These are phyloP conservation scores for Bos indicus DNA, from an alignment of 2,113 vertebrate species.

Conservation along the genomic window DNA sequence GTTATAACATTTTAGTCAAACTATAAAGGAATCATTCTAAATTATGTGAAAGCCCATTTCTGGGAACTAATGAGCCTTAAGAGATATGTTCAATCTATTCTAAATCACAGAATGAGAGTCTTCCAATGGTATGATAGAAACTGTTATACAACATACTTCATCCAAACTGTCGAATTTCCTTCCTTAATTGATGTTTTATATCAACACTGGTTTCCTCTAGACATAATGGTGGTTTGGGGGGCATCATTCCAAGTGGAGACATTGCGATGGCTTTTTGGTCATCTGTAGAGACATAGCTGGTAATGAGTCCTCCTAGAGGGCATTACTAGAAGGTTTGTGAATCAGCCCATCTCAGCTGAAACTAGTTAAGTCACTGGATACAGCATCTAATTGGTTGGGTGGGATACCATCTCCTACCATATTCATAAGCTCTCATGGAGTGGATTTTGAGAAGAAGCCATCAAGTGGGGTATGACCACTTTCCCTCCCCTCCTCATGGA, in stretches of 20 bases:
- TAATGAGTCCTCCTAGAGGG: slow-evolving; percentile 72
- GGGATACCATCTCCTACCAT: slow-evolving; percentile 68
- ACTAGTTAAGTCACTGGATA: not conserved
- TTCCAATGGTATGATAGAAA: not conserved
- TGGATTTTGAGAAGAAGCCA: slow-evolving; percentile 65
- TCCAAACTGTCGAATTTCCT: slow-evolving; percentile 87
- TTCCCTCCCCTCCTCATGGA: slow-evolving; percentile 81
- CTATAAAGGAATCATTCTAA: not conserved
- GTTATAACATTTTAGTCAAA: not conserved
- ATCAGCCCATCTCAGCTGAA: slow-evolving; percentile 74
- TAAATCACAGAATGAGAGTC: not conserved
- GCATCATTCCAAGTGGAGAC: not conserved
- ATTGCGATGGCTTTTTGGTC: not conserved
- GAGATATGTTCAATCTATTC: not conserved
- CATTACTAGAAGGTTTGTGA: slow-evolving; percentile 59
- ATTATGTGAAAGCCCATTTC: not conserved
- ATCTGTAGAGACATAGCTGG: slow-evolving; percentile 73
- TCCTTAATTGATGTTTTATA: not conserved
- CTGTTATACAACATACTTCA: slow-evolving; percentile 85
- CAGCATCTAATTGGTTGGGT: slow-evolving; percentile 66
- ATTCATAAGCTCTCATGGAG: slow-evolving; percentile 44
- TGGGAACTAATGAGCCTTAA: not conserved
- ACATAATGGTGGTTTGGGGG: not conserved
- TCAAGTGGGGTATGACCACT: slow-evolving; percentile 65
- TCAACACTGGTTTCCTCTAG: not conserved